A percentile compares a stretch with the other conserved stretches of the same genome.
phyloP scores from a whole-genome alignment of 2,888 invertebrate genomes.

The Archips crataeganus region DNA sequence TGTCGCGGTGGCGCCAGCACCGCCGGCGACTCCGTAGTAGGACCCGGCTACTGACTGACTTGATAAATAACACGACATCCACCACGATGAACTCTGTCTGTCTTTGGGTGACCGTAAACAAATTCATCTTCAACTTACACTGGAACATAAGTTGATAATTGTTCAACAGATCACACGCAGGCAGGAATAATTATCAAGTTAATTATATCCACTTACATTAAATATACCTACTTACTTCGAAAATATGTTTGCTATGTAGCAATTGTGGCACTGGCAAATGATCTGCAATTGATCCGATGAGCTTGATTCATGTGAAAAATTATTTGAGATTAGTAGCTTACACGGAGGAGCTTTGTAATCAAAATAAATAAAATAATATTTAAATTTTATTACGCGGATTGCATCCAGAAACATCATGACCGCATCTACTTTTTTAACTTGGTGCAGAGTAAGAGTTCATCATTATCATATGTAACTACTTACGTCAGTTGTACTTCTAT shows the following conservation, averaged over 20 bases:
- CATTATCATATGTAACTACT: conserved; percentile 11
- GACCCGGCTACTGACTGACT: conserved; percentile 60
- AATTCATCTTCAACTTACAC: conserved; percentile 45
- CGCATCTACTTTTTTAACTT: conserved; percentile 22
- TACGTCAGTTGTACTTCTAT: conserved; percentile 16
- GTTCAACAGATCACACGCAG: conserved; percentile 32
- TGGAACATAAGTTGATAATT: conserved; percentile 36
- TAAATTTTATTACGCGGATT: not conserved
- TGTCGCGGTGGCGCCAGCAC: conserved; percentile 57
- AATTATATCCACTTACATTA: conserved; percentile 5
- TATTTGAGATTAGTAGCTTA: not conserved
- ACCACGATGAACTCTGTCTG: conserved; percentile 61
- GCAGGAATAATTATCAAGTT: conserved; percentile 17
- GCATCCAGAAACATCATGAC: conserved; percentile 20
- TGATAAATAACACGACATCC: conserved; percentile 74
- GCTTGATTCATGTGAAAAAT: not conserved
- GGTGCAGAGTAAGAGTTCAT: conserved; percentile 36
- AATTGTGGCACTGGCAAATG: not conserved
- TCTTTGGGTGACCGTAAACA: conserved; percentile 65
- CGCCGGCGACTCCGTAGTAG: conserved; percentile 66
- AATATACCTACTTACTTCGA: not conserved
- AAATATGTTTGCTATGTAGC: not conserved
- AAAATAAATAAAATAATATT: not conserved
- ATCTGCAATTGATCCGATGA: not conserved
- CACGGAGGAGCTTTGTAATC: not conserved